phyloP scores from a whole-genome alignment of 2,888 invertebrate genomes.

The Chloroclysta siterata region DNA sequence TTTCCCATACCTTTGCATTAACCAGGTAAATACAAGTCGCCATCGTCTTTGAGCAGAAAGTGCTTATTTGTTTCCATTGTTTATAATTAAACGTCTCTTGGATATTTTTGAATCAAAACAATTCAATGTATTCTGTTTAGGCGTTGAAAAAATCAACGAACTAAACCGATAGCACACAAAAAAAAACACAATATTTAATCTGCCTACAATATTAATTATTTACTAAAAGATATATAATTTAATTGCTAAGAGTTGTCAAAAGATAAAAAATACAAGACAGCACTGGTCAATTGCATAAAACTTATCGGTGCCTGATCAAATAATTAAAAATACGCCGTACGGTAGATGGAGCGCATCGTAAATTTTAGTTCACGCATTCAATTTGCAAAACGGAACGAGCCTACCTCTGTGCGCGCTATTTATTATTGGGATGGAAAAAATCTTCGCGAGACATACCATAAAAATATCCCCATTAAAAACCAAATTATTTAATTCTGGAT shows the following conservation, averaged over 20 bases:
- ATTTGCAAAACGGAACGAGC: slow-evolving; percentile 63
- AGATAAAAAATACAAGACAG: slow-evolving; percentile 47
- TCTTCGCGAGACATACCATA: not conserved
- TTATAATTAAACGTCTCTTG: no score
- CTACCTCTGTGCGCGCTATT: slow-evolving; percentile 52
- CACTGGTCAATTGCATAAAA: slow-evolving; percentile 73
- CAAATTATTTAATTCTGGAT: no score
- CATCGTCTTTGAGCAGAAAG: not conserved
- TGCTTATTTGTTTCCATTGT: no score
- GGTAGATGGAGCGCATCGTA: slow-evolving; percentile 64
- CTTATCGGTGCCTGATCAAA: slow-evolving; percentile 82
- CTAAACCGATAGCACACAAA: no score
- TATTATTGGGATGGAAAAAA: slow-evolving; percentile 45
- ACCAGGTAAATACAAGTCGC: not conserved
- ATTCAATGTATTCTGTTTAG: no score
- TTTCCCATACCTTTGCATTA: slow-evolving; percentile 16
- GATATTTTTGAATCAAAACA: no score
- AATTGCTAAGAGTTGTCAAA: no score
- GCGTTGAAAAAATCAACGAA: no score
- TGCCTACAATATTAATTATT: no score
- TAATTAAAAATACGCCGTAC: slow-evolving; percentile 76
- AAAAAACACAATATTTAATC: no score
- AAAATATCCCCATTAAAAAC: not conserved
- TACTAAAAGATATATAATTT: no score
- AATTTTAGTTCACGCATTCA: slow-evolving; percentile 71